These are phyloP conservation scores for Mareca strepera DNA, from an alignment of 2,797 vertebrate genomes.

Conservation along the genomic window DNA sequence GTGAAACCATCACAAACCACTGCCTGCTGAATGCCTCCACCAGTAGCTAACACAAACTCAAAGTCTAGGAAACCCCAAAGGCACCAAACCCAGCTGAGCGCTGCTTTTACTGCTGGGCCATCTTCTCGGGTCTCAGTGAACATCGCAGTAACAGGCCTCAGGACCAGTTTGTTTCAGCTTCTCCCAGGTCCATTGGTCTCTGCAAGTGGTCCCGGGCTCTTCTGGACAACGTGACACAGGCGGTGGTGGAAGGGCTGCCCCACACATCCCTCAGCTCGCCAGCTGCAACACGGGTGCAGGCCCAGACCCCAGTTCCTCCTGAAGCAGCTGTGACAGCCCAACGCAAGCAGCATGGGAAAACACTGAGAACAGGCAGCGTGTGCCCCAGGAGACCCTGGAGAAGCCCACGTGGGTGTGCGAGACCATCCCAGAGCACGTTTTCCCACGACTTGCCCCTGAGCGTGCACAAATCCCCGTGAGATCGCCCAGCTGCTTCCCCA, in stretches of 20 bases:
- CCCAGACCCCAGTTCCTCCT: no score
- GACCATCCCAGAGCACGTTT: neutral
- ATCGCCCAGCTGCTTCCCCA: neutral
- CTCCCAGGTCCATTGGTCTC: neutral
- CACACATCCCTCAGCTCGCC: no score
- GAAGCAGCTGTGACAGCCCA: neutral
- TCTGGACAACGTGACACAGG: neutral
- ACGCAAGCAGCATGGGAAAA: neutral
- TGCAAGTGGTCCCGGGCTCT: neutral
- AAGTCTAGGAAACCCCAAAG: neutral
- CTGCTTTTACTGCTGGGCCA: neutral
- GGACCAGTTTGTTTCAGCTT: neutral
- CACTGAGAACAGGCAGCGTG: no score
- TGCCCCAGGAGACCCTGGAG: no score
- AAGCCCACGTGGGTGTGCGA: neutral
- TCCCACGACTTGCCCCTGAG: neutral
- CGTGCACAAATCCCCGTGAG: neutral
- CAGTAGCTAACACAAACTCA: neutral
- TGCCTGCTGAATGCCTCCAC: neutral
- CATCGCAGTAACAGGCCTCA: no score
- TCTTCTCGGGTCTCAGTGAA: neutral
- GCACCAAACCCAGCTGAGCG: neutral
- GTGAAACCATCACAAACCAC: neutral
- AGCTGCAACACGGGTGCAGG: neutral
- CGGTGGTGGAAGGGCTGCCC: neutral